These are phyloP conservation scores for Lynx canadensis DNA, from an alignment of 2,113 vertebrate species.

Conservation along the genomic window DNA sequence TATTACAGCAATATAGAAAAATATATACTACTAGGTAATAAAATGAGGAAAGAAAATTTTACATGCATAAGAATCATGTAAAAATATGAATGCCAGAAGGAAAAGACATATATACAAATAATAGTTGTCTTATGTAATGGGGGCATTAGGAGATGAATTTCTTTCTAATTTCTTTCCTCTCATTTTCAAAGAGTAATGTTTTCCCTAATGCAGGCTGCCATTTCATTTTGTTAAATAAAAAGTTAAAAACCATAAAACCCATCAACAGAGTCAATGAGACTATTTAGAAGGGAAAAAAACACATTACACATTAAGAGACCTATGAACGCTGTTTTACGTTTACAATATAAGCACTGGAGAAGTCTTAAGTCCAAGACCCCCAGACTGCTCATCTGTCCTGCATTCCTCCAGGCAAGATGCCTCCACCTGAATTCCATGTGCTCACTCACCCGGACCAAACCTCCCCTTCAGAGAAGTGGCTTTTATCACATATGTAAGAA, in stretches of 20 bases:
- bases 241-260: not conserved
- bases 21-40: not conserved
- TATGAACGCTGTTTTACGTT: not conserved
- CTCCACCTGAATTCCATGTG: not conserved
- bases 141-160: not conserved
- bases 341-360: not conserved
- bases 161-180: not conserved
- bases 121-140: not conserved
- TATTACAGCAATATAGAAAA: not conserved
- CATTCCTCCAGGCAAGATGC: accelerated
- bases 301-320: not conserved
- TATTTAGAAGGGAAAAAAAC: not conserved
- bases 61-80: not conserved
- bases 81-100: not conserved
- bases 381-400: no score
- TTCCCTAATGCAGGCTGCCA: not conserved
- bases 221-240: conserved; percentile 1
- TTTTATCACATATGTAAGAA: not conserved
- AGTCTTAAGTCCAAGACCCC: not conserved
- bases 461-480: not conserved
- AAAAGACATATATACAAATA: not conserved
- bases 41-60: conserved; percentile 40
- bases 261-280: not conserved
- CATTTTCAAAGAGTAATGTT: not conserved
- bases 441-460: not conserved